Evolutionary conservation across 1,140 invertebrate species (phyloP), one percentile per base, ranked within the genome.

Genomic region (Fopius arisanus): DNA sequence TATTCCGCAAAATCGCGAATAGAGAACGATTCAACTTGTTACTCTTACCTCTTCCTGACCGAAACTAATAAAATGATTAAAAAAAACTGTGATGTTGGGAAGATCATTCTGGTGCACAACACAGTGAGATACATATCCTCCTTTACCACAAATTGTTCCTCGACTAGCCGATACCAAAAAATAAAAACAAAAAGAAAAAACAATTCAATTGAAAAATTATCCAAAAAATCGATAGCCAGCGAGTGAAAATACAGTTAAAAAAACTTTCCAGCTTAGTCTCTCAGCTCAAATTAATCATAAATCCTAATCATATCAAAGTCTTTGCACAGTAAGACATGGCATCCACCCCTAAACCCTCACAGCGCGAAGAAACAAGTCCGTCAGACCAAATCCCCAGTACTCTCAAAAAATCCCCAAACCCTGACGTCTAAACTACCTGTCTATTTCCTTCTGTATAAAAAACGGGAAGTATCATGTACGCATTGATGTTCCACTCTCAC

Each of bases 91-190:
- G 48, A 67, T 29, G 59, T 40, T 29, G 43, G 71, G 65, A 73
- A 67, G 71, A 67, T 41, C 71, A 67, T 26, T 29, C 43, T 26
- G 29, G 48, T 65, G 67, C 66, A 73, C n/a, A n/a, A n/a, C 59
- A 73, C 63, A 73, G 67, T 73, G 71, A 73, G 71, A 73, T 73
- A 73, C 67, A 65, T 73, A 31, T 65, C 66, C 40, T 75, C 67
- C 28, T 33, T 63, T 68, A 67, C 59, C 29, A 29, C 33, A 28
- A 63, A 43, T 72, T 37, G 68, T 82, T 79, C 75, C 74, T 84
- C 76, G 84, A 86, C 84, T 87, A 85, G 81, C 80, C 85, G 77
- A 84, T 83, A 84, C n/a, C 83, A 82, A 77, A 77, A 67, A 81
- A 81, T 78, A 79, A 82, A 82, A 82, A 54, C 3, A 48, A 48